phyloP scores from a whole-genome alignment of 2,888 invertebrate species.

The Limnephilus lunatus region DNA sequence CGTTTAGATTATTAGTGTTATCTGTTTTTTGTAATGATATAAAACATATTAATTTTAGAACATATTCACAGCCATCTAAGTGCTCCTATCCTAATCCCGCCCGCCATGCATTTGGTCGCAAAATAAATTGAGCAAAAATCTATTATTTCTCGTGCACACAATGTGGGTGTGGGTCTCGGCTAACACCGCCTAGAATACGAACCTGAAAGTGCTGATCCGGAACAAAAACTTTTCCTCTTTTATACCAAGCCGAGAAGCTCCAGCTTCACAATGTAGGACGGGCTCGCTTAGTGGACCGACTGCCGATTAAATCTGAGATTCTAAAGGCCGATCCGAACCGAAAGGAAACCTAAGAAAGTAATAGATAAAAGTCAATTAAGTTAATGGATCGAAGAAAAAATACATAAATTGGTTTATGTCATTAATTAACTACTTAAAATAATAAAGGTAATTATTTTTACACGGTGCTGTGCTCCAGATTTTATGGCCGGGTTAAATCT shows the following conservation, averaged over 20 bases:
- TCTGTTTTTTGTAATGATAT: no score
- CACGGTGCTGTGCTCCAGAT: no score
- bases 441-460: no score
- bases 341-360: background rate
- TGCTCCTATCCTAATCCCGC: background rate
- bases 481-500: no score
- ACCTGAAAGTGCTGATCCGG: conserved; percentile 53
- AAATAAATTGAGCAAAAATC: background rate
- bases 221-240: conserved; percentile 23
- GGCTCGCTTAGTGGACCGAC: conserved; percentile 30
- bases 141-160: background rate
- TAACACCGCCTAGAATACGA: conserved; percentile 42
- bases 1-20: no score
- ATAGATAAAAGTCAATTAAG: background rate
- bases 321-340: conserved; percentile 26
- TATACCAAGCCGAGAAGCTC: background rate
- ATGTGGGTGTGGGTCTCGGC: background rate
- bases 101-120: background rate
- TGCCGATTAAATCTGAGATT: conserved; percentile 15
- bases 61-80: background rate
- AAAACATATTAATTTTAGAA: background rate
- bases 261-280: conserved; percentile 16
- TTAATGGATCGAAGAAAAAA: background rate
- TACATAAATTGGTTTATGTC: background rate
- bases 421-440: background rate